Conservation (phyloP, 2,888 invertebrate species). For the Lumbricus terrestris region DNA sequence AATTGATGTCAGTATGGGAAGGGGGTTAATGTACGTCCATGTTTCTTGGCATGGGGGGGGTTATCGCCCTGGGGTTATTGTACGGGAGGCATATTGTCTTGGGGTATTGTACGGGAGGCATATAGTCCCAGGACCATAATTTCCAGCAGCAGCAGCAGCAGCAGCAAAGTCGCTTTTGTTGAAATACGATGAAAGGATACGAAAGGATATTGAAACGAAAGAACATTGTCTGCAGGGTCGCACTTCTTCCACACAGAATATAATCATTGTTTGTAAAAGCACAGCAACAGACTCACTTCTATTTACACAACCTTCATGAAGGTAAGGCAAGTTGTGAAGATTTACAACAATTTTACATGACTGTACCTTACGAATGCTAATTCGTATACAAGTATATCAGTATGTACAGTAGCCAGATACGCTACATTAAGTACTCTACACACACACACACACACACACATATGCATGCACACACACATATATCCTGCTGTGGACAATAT, state of each 20-base stretch:
- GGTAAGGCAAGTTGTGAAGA: background rate
- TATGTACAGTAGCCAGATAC: background rate
- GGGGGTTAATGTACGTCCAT: too few relatives aligned
- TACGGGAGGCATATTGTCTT: too few relatives aligned
- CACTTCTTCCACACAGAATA: background rate
- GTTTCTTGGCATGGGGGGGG: too few relatives aligned
- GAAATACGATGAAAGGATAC: background rate
- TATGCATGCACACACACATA: conserved; percentile 16
- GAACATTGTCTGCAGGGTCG: background rate
- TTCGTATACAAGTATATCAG: background rate
- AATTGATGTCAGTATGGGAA: too few relatives aligned
- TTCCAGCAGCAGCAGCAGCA: too few relatives aligned
- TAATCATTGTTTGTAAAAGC: background rate
- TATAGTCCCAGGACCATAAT: too few relatives aligned
- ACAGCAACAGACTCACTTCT: background rate
- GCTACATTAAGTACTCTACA: background rate
- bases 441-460: background rate
- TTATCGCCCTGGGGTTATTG: too few relatives aligned
- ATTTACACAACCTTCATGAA: conserved; percentile 10
- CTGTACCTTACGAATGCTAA: background rate
- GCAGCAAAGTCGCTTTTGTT: background rate
- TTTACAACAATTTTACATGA: background rate
- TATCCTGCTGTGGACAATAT: conserved; percentile 8
- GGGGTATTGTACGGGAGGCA: too few relatives aligned
- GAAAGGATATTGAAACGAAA: background rate